Evolutionary conservation across 2,113 vertebrate species (phyloP).

Genomic region (Sander vitreus): DNA sequence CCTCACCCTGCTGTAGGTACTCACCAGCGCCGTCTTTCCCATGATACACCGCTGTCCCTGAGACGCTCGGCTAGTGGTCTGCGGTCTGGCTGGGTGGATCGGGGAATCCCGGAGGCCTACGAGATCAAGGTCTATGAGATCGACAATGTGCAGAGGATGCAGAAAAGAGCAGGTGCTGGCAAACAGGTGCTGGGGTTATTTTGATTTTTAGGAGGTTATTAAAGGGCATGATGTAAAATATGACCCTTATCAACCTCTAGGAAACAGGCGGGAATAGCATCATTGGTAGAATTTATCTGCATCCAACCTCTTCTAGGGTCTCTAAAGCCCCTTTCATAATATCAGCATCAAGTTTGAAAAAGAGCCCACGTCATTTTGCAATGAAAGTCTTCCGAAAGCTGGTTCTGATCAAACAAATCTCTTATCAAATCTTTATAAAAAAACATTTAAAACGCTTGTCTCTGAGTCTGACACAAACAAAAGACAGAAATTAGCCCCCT

Average conservation of each 20-base stretch:
- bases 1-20: slow-evolving; percentile 80
- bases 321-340: not conserved
- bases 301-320: not conserved
- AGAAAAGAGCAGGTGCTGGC: slow-evolving; percentile 86
- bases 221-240: slow-evolving; percentile 25
- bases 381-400: not conserved
- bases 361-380: not conserved
- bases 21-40: slow-evolving; percentile 88
- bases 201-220: slow-evolving; percentile 44
- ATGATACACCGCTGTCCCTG: slow-evolving; percentile 80
- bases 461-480: not conserved
- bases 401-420: not conserved
- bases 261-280: not conserved
- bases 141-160: slow-evolving; percentile 91
- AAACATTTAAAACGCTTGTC: not conserved
- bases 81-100: slow-evolving; percentile 90
- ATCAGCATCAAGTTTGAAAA: not conserved
- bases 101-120: slow-evolving; percentile 90
- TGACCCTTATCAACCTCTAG: slow-evolving; percentile 46
- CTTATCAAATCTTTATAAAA: not conserved
- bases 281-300: not conserved
- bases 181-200: slow-evolving; percentile 86
- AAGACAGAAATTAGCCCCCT: no score
- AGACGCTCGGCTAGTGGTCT: slow-evolving; percentile 85
- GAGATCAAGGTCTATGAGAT: slow-evolving; percentile 98